Conservation (phyloP, 2,113 vertebrate genomes). For the Pelvicachromis taeniatus region DNA sequence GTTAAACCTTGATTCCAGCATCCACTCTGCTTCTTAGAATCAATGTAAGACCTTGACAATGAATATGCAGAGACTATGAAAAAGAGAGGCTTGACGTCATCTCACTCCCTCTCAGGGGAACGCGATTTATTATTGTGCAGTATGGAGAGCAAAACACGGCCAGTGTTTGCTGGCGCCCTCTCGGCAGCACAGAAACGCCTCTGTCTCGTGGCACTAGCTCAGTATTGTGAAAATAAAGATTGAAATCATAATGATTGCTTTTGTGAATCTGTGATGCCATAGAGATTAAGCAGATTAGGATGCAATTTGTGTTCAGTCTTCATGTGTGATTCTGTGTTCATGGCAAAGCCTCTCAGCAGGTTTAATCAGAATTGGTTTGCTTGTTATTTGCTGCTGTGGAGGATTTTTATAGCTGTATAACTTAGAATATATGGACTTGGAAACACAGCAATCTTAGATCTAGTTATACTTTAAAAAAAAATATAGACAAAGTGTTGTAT, state of each 20-base stretch:
- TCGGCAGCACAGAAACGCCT: slow-evolving; percentile 29
- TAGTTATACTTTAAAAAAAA: not conserved
- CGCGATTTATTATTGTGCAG: slow-evolving; percentile 51
- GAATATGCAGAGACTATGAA: slow-evolving; percentile 49
- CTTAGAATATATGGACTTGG: not conserved
- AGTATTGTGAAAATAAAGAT: slow-evolving; percentile 18
- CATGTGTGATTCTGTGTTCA: not conserved
- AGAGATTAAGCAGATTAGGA: slow-evolving; percentile 27
- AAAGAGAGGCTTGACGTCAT: slow-evolving; percentile 60
- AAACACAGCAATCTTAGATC: not conserved
- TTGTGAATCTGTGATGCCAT: slow-evolving; percentile 20
- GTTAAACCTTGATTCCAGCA: not conserved
- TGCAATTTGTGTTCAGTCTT: slow-evolving; percentile 1
- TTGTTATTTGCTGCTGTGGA: not conserved
- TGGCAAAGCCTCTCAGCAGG: not conserved
- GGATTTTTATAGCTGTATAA: not conserved
- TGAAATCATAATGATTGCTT: slow-evolving; percentile 23
- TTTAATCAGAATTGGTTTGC: not conserved
- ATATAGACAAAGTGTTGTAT: not conserved
- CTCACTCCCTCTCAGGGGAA: slow-evolving; percentile 41
- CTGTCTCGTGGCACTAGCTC: not conserved
- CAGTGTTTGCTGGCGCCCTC: slow-evolving; percentile 24
- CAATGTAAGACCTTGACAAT: slow-evolving; percentile 34
- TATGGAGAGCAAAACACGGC: slow-evolving; percentile 31
- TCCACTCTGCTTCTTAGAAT: not conserved